Evolutionary conservation across 1,140 invertebrate species (phyloP).

Genomic region (Trichonephila clavipes): DNA sequence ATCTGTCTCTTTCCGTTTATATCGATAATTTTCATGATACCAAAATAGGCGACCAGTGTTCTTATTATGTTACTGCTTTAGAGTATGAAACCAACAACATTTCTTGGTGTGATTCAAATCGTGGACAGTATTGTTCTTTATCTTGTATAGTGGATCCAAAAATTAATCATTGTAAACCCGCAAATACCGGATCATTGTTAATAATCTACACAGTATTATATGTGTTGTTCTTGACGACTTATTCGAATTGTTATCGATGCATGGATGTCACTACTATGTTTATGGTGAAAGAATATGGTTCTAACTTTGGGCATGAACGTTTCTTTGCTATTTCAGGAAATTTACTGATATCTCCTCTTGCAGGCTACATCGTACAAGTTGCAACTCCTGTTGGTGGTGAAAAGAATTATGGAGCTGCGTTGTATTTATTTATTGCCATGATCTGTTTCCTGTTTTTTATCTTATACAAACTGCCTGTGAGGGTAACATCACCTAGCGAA

Average conservation of each 20-base stretch:
- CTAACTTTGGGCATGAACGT: slow-evolving; percentile 57
- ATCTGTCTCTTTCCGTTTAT: neutral
- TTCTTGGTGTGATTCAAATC: neutral
- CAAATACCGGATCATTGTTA: neutral
- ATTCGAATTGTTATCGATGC: slow-evolving; percentile 22
- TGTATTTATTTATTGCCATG: slow-evolving; percentile 44
- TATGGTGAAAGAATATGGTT: slow-evolving; percentile 52
- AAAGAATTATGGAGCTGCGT: slow-evolving; percentile 17
- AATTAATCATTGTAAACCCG: neutral
- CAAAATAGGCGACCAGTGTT: neutral
- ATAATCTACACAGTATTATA: neutral
- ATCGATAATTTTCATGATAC: neutral
- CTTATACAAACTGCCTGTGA: slow-evolving; percentile 12
- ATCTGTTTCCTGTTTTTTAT: neutral
- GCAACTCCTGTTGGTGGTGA: neutral
- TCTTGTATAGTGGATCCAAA: neutral
- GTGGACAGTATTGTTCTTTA: neutral
- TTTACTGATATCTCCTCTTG: slow-evolving; percentile 13
- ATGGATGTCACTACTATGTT: slow-evolving; percentile 55
- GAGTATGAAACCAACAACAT: neutral
- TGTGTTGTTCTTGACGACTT: slow-evolving; percentile 18
- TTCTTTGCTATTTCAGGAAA: slow-evolving; percentile 39
- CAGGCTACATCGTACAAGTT: slow-evolving; percentile 14
- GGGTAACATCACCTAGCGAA: neutral
- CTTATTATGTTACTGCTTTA: neutral